These are phyloP conservation scores for Bubo blakistoni DNA, from an alignment of 2,113 vertebrate genomes.

Conservation along the genomic window DNA sequence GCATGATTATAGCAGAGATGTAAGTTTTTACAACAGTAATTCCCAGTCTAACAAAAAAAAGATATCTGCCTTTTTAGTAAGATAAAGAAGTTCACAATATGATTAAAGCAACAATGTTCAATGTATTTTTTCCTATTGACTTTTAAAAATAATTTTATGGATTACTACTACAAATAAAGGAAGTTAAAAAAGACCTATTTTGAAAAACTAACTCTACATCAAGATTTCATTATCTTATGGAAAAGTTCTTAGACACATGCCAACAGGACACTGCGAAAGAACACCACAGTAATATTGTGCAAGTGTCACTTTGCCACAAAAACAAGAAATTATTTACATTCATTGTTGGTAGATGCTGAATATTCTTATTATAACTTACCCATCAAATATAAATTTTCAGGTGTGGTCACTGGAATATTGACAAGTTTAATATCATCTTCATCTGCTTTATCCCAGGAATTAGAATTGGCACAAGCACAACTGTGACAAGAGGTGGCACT, in stretches of 20 bases:
- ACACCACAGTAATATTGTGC: neutral
- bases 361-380: slow-evolving; percentile 73
- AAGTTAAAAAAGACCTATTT: neutral
- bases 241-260: neutral
- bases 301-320: neutral
- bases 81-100: neutral
- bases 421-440: slow-evolving; percentile 84
- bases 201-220: neutral
- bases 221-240: neutral
- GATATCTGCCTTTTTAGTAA: neutral
- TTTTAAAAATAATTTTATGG: neutral
- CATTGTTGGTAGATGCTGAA: neutral
- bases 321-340: neutral
- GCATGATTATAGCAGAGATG: neutral
- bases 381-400: slow-evolving; percentile 96
- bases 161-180: neutral
- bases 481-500: slow-evolving; percentile 90
- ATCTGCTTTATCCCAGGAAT: slow-evolving; percentile 87
- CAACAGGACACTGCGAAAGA: neutral
- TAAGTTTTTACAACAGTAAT: neutral
- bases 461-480: slow-evolving; percentile 86
- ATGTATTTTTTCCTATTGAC: neutral
- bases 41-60: neutral
- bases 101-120: neutral
- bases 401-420: slow-evolving; percentile 89